Conservation (phyloP, 2,113 vertebrate species). For the Tiliqua scincoides region DNA sequence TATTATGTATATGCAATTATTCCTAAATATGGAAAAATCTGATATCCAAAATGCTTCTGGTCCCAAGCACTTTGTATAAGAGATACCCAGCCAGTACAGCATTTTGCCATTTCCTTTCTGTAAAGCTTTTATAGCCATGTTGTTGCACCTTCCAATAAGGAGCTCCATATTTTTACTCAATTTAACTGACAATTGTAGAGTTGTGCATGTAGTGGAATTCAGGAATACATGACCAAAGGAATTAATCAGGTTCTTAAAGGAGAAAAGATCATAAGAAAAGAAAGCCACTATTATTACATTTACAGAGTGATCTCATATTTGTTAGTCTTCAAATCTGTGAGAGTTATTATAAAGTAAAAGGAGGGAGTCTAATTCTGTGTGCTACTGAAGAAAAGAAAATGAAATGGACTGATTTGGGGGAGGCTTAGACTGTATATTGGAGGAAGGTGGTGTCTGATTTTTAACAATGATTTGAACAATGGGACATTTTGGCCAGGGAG, state of each 20-base stretch:
- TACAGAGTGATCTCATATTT: background rate
- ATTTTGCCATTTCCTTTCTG: too few relatives aligned
- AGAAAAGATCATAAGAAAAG: background rate
- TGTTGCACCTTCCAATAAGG: background rate
- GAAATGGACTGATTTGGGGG: background rate
- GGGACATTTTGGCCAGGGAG: background rate
- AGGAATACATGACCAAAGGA: background rate
- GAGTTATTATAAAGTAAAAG: background rate
- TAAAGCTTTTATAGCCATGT: too few relatives aligned
- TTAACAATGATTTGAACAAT: background rate
- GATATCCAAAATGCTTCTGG: too few relatives aligned
- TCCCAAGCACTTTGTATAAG: too few relatives aligned
- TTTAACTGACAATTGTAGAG: background rate
- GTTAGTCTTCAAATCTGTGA: background rate
- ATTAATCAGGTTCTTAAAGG: background rate
- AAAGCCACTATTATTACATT: background rate
- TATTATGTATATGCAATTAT: too few relatives aligned
- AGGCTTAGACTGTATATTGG: too few relatives aligned
- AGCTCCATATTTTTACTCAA: background rate
- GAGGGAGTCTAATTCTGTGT: too few relatives aligned
- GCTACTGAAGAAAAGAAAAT: background rate
- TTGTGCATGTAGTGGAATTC: background rate
- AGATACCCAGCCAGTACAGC: too few relatives aligned
- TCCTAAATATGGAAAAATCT: too few relatives aligned
- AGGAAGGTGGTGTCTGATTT: background rate